Base-by-base conservation (phyloP, 2,113 vertebrate species). In the Aythya baeri region DNA sequence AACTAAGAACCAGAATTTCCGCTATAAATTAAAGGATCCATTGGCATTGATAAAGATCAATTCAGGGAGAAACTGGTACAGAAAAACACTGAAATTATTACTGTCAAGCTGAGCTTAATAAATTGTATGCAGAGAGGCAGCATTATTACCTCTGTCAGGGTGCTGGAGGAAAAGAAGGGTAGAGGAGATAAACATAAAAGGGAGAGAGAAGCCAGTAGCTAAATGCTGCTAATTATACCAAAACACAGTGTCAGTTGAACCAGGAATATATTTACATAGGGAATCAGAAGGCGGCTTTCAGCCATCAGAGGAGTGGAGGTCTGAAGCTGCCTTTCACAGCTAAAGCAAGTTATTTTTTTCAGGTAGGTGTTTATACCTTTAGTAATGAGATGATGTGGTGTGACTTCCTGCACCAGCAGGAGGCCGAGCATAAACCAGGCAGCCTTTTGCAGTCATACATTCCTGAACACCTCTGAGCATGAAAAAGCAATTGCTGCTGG, bases 361-460 rank as follows among this genome's bases (percentile, higher is more conserved):
- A 32, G 58, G 62, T 7, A 16, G 67, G 7, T 86, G 15, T 65
- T 76, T 61, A 43, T 83, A 32, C 62, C 41, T 83, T 57, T 82
- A 72, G 36, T 58, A 76, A 44, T 46, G 22, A n/a, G 36, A 43
- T 38, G 54, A 57, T 71, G 61, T 22, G 9, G 22, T 76, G 38
- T 66, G 80, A 63, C 52, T 94, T 72, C 58, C 70, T 66, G 85
- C 41, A 81, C 34, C 41, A 91, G 59, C 68, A 91, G 72, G 61
- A 81, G 41, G 14, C 80, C 22, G 9, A 70, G 44, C 11, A 36
- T 52, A 36, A 41, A n/a, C 25, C 55, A 14, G 0, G 46, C 72
- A 18, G 34, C 61, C 54, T 66, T 85, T 70, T 76, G 27, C 86
- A 78, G 13, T 29, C 12, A 25, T 46, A 52, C 44, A 50, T 58